These are phyloP conservation scores for Tipula unca DNA, from an alignment of 2,888 invertebrate genomes.

Conservation along the genomic window DNA sequence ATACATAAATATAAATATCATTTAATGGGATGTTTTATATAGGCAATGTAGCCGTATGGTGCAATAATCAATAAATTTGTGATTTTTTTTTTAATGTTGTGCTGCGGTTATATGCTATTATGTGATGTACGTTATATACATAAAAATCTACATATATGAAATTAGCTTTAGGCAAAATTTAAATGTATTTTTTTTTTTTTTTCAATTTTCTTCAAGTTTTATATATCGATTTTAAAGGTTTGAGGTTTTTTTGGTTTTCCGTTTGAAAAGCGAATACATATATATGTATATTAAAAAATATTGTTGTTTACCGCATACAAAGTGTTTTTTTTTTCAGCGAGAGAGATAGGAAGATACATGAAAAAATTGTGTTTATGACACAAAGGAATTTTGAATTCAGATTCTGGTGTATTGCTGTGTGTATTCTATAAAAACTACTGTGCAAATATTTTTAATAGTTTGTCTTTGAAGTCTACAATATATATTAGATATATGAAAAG, in stretches of 20 bases:
- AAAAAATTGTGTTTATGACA: not conserved
- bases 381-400: not conserved
- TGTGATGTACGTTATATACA: not conserved
- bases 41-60: not conserved
- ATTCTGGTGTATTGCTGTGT: not conserved
- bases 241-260: not conserved
- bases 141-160: not conserved
- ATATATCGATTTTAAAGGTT: constrained; percentile 3
- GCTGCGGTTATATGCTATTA: not conserved
- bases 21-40: not conserved
- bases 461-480: not conserved
- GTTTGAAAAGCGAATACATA: not conserved
- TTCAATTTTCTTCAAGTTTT: constrained; percentile 3
- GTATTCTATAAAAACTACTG: not conserved
- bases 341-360: not conserved
- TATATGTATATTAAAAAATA: not conserved
- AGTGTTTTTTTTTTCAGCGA: not conserved
- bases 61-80: not conserved
- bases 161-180: not conserved
- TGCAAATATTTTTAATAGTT: not conserved
- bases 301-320: not conserved
- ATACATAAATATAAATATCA: constrained; percentile 1
- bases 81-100: not conserved
- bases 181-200: not conserved
- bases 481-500: too few species aligned